Conservation (phyloP, 2,797 vertebrate species). For the Rhynchonycteris naso region DNA sequence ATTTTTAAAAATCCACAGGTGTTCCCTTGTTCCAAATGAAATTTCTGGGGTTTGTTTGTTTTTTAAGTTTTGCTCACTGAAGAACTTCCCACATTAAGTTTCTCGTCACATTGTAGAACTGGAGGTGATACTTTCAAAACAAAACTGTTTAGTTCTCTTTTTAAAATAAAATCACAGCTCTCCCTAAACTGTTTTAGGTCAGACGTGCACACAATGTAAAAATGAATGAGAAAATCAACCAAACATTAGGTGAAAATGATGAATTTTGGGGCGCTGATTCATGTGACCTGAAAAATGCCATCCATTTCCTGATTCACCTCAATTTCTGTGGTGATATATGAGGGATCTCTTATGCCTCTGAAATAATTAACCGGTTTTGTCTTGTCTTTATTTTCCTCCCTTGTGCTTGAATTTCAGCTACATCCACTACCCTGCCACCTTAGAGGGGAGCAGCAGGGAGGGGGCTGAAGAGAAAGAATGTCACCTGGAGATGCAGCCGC, state of each 20-base stretch:
- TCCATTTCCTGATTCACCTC: conserved; percentile 90
- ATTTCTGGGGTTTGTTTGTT: background rate
- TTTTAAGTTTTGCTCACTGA: background rate
- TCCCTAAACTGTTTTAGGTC: background rate
- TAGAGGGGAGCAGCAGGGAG: conserved; percentile 43
- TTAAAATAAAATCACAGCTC: background rate
- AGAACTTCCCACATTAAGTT: background rate
- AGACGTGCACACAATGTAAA: background rate
- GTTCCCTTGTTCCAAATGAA: conserved; percentile 7
- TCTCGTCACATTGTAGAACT: background rate
- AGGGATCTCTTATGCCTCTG: background rate
- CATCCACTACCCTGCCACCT: background rate
- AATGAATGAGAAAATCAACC: background rate
- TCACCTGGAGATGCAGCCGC: conserved; percentile 5
- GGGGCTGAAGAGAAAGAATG: background rate
- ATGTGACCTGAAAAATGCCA: conserved; percentile 87
- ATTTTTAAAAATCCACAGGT: background rate
- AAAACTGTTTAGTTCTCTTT: background rate
- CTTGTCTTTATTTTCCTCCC: conserved; percentile 63
- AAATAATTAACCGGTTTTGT: conserved; percentile 62
- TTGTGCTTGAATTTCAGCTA: conserved; percentile 69
- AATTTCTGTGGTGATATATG: background rate
- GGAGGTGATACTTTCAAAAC: background rate
- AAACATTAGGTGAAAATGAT: conserved; percentile 86
- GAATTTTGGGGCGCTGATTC: conserved; percentile 85